phyloP scores from a whole-genome alignment of 2,797 vertebrate species.

The Bovichtus diacanthus region DNA sequence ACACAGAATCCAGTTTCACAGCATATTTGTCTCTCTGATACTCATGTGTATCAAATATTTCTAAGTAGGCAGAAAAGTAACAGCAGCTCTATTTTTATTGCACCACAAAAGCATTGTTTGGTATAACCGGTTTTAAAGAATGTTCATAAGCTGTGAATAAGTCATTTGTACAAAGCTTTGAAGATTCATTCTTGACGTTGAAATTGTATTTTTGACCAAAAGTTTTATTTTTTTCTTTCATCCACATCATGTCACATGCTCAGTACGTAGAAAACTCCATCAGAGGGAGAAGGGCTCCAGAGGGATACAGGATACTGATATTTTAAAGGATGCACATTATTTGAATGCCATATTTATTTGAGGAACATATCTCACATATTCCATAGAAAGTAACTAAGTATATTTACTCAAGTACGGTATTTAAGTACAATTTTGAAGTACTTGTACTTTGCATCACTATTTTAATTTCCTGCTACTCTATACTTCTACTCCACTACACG shows the following conservation, averaged over 20 bases:
- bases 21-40: not conserved
- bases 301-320: not conserved
- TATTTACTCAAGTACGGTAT: not conserved
- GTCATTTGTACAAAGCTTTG: no score
- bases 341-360: not conserved
- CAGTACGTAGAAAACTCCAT: not conserved
- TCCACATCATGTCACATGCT: not conserved
- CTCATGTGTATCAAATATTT: no score
- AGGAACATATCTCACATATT: not conserved
- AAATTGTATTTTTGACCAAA: no score
- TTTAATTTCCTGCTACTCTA: not conserved
- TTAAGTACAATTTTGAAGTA: no score
- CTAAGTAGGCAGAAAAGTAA: no score
- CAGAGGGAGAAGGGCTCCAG: not conserved
- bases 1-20: no score
- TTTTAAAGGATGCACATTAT: not conserved
- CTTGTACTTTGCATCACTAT: not conserved
- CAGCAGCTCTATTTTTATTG: not conserved
- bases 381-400: no score
- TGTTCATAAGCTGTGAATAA: no score
- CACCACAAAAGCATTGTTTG: no score
- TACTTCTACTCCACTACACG: no score
- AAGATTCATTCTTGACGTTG: not conserved
- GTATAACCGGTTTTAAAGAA: no score
- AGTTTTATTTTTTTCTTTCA: no score